Conservation (phyloP, 2,113 vertebrate species). For the Benitochromis conjunctus region DNA sequence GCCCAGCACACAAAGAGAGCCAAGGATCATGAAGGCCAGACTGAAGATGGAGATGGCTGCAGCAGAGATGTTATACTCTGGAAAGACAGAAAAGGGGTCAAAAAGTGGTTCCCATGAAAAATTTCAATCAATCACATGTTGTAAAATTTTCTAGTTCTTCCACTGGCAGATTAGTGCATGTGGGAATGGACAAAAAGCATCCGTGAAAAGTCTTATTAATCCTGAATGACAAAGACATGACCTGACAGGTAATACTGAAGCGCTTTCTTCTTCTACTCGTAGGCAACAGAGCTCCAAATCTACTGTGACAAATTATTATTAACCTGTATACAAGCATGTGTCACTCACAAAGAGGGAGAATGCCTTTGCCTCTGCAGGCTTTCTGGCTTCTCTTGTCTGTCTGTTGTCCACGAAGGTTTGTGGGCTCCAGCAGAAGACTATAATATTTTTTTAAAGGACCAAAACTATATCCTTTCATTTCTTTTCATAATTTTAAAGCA, state of each 20-base stretch:
- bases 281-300: neutral
- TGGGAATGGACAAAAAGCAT: neutral
- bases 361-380: neutral
- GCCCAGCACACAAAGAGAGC: conserved; percentile 78
- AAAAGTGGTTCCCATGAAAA: neutral
- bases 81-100: neutral
- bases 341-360: too few species aligned
- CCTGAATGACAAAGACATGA: neutral
- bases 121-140: neutral
- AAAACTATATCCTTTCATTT: neutral
- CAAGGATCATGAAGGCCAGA: conserved; percentile 84
- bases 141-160: neutral
- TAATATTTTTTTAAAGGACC: neutral
- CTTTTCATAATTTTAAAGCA: neutral
- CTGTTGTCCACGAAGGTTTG: neutral
- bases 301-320: neutral
- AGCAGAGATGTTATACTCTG: conserved; percentile 98
- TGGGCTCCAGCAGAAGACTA: neutral
- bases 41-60: conserved; percentile 95
- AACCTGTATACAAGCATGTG: neutral
- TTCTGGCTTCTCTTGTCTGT: neutral
- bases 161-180: neutral
- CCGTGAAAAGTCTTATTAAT: neutral
- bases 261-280: neutral
- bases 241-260: neutral